These are phyloP conservation scores for Elysia chlorotica DNA, from an alignment of 1,140 invertebrate species.

Conservation along the genomic window DNA sequence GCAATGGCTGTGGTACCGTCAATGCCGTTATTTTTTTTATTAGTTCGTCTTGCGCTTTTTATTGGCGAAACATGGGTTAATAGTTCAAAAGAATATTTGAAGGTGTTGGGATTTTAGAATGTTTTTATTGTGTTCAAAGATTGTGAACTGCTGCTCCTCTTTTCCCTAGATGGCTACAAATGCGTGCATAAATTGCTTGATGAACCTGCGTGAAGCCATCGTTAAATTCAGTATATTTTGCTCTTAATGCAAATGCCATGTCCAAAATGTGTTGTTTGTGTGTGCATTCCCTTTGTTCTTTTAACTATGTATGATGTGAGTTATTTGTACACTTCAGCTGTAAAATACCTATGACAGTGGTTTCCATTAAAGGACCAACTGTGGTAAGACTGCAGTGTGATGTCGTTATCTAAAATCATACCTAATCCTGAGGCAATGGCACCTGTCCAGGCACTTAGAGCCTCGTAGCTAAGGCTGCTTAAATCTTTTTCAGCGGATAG, in stretches of 20 bases:
- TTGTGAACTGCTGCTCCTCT: too few species aligned
- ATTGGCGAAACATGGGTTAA: too few species aligned
- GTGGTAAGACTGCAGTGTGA: slow-evolving; percentile 7
- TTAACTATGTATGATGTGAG: background rate
- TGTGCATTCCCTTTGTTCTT: background rate
- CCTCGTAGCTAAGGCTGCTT: background rate
- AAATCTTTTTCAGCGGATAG: background rate
- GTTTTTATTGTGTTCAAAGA: too few species aligned
- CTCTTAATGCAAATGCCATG: background rate
- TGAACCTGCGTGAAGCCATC: too few species aligned
- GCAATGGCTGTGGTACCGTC: too few species aligned
- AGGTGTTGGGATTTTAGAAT: too few species aligned
- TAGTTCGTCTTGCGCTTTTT: too few species aligned
- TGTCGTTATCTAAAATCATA: background rate
- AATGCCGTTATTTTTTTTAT: too few species aligned
- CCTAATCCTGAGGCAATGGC: background rate
- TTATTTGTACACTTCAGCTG: background rate
- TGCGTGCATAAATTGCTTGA: too few species aligned
- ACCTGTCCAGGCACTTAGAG: background rate
- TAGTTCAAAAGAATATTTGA: too few species aligned
- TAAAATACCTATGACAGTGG: slow-evolving; percentile 15
- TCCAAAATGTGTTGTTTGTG: background rate
- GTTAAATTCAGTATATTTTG: too few species aligned
- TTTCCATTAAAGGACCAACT: slow-evolving; percentile 3
- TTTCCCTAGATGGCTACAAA: too few species aligned